Evolutionary conservation across 2,113 vertebrate genomes (phyloP), one percentile per base, ranked within the genome.

Genomic region (Phylloscopus trochilus): DNA sequence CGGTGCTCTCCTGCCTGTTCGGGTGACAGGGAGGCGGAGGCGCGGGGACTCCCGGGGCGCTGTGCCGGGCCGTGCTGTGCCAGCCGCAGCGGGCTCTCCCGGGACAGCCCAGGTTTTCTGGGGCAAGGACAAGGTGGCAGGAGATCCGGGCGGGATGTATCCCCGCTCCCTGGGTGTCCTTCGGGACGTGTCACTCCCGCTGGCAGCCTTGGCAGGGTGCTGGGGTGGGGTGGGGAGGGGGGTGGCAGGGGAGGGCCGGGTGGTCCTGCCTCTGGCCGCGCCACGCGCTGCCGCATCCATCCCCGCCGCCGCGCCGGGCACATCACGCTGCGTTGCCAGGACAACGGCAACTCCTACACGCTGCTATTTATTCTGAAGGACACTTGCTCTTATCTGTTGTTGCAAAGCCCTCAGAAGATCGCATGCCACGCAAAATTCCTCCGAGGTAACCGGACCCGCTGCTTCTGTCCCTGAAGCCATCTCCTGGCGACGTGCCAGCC

Each of bases 271-370:
- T 1, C 81, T 30, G 17, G 81, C 87, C 77, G 39, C 44, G 14
- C 87, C 84, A 46, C 21, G 6, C 79, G 39, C 87, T 89, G 89
- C 92, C 21, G 82, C 90, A 79, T 88, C 94, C 89, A 83, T 90
- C 90, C 13, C 87, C 49, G 68, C 83, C 84, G 80, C 52, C 88
- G 87, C 91, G 91, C 95, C 60, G 5, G 91, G 94, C 83, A 24
- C 94, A 96, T 95, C 41, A 80, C 55, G 82, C 97, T 75, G 93
- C 47, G 98, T 98, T 97, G 97, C 98, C 97, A 64, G 31, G 98
- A 95, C 97, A 97, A 97, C 98, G 47, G 79, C 95, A 93, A 97
- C 84, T 97, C 98, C 97, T 94, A 96, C 90, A 68, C 82, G 56
- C 80, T 95, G 97, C 97, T 95, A 87, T 96, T 96, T 96, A 96